These are phyloP conservation scores for Hippotragus niger DNA, from an alignment of 2,113 vertebrate genomes.

Conservation along the genomic window DNA sequence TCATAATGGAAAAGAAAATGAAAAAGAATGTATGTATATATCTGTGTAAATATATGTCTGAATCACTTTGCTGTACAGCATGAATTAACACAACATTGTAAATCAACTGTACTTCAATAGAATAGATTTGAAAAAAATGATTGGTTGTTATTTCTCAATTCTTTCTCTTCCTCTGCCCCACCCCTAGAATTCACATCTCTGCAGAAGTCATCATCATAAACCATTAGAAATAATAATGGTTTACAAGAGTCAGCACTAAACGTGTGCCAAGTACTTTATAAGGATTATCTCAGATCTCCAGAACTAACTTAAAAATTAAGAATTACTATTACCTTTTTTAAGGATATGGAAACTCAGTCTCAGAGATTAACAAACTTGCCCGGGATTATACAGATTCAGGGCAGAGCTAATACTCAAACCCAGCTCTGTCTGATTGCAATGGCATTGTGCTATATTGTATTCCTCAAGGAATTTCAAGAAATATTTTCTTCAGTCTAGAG, in stretches of 20 bases:
- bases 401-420: not conserved
- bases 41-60: not conserved
- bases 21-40: not conserved
- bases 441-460: not conserved
- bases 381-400: not conserved
- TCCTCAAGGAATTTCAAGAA: slow-evolving; percentile 17
- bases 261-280: not conserved
- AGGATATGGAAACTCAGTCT: not conserved
- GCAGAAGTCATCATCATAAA: slow-evolving; percentile 7
- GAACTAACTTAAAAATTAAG: slow-evolving; percentile 27
- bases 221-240: not conserved
- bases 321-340: slow-evolving; percentile 25
- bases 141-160: not conserved
- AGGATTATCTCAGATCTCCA: slow-evolving; percentile 17
- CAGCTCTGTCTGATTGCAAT: not conserved
- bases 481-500: not conserved
- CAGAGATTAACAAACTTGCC: not conserved
- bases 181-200: not conserved
- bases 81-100: not conserved
- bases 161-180: not conserved
- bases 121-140: not conserved
- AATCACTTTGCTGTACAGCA: not conserved
- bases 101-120: not conserved
- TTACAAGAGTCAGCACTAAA: not conserved
- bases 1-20: not conserved